Base-by-base conservation (phyloP, 2,888 invertebrate species). In the Cephus runcator region DNA sequence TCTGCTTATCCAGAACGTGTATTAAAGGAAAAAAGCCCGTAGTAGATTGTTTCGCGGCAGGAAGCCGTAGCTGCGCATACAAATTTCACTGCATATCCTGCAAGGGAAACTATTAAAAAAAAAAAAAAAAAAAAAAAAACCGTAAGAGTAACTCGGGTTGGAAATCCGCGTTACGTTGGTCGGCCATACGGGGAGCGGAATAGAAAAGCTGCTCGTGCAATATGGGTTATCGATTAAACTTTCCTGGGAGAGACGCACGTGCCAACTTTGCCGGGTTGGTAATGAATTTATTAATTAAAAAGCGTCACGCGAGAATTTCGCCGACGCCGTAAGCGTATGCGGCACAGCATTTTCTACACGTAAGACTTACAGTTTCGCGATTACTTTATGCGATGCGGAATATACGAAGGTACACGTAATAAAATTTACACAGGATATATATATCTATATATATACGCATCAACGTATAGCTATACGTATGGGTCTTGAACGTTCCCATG, bases 161-260 rank as follows among this genome's bases (percentile, higher is more conserved):
- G 23, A 56, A 56, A 56, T 56, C 23, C 56, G 9, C 23, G 56
- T 56, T 23, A 56, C 56, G 56, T 23, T 1, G 34, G n/a, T 31
- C 12, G 40, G 34, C 77, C 76, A 71, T 69, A 76, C 30, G 69
- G 9, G 11, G n/a, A 35, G 69, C 12, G 73, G 77, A 34, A 76
- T 56, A 69, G 73, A 69, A 78, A 76, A 73, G 78, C 69, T 73
- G 78, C 79, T 40, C 81, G 75, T 69, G 81, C 34, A 73, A 79
- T 78, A 78, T 79, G 79, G 76, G 78, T 78, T 81, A 81, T 81
- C 81, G 81, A 81, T 81, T 79, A 76, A 69, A 68, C 31, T 79
- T 76, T 76, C 33, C 23, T 33, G 34, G 30, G 31, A 23, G 35
- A 68, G 31, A 56, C 36, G 69, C 31, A 33, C 40, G 73, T 31